Evolutionary conservation across 2,797 vertebrate species (phyloP).

Genomic region (Podarcis lilfordi): DNA sequence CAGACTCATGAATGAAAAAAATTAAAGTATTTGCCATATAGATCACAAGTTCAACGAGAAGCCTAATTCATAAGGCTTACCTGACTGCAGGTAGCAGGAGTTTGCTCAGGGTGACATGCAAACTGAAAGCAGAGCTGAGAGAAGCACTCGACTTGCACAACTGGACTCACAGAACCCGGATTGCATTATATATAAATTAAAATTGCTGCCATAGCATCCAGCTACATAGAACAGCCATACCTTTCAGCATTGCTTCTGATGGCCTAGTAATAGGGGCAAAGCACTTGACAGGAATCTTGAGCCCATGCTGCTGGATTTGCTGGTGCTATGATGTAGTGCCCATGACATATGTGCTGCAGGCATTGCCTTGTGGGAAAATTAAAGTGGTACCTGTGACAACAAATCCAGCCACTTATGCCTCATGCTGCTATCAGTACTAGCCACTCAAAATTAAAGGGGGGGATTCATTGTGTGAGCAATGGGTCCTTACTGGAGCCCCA

Average conservation of each 20-base stretch:
- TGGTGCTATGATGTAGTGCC: neutral
- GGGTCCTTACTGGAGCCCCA: too few relatives aligned
- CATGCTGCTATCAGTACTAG: too few relatives aligned
- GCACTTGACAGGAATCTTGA: neutral
- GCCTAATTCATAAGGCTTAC: neutral
- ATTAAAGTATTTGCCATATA: too few relatives aligned
- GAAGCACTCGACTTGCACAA: neutral
- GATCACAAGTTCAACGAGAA: neutral
- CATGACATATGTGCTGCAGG: neutral
- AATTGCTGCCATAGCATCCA: neutral
- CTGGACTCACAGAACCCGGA: neutral
- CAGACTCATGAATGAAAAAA: neutral
- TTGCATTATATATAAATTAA: neutral
- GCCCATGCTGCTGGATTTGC: neutral
- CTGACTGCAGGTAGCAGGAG: neutral
- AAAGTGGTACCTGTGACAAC: neutral
- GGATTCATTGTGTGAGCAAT: too few relatives aligned
- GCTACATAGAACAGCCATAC: neutral
- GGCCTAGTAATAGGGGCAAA: neutral
- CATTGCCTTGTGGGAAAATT: neutral
- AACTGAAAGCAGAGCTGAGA: neutral
- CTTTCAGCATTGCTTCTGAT: neutral
- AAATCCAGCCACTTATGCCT: neutral
- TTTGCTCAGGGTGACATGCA: neutral
- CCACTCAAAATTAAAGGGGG: too few relatives aligned